A percentile compares a stretch with the other conserved stretches of the same genome.
Conservation (phyloP, 2,888 invertebrate genomes). For the Standfussiana lucernea region DNA sequence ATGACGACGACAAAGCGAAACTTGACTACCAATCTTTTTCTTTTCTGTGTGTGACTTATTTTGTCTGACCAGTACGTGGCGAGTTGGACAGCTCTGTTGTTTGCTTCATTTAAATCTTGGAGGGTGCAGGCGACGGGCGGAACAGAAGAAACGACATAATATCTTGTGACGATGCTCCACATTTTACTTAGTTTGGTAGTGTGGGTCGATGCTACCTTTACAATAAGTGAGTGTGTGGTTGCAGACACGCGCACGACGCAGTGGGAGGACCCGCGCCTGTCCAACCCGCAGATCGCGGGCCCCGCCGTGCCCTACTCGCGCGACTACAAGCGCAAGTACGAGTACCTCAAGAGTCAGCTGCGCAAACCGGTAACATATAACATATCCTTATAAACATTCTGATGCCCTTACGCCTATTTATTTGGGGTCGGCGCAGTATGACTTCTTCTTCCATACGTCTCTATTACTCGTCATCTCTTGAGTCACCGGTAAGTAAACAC, state of each 20-base stretch:
- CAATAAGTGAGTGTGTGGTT: background rate
- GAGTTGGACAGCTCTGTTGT: background rate
- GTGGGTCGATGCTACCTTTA: background rate
- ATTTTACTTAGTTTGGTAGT: too few species aligned
- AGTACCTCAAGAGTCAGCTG: slow-evolving; percentile 98
- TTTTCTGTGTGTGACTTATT: background rate
- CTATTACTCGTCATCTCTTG: background rate
- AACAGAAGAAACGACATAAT: background rate
- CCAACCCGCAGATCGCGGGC: slow-evolving; percentile 98
- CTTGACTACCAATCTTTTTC: too few species aligned
- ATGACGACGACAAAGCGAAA: background rate
- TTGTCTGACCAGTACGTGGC: background rate
- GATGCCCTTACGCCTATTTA: background rate
- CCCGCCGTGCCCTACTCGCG: slow-evolving; percentile 99
- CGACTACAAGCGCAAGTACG: slow-evolving; percentile 99
- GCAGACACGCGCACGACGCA: slow-evolving; percentile 98
- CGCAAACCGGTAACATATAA: slow-evolving; percentile 94
- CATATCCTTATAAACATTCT: background rate
- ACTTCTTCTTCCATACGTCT: background rate
- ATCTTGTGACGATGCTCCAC: too few species aligned
- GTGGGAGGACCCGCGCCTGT: slow-evolving; percentile 99
- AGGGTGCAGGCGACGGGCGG: background rate
- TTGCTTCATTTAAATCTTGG: background rate
- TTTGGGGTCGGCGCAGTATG: background rate
- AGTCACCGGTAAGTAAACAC: background rate